Evolutionary conservation across 2,797 vertebrate species (phyloP).

Genomic region (Erithacus rubecula): DNA sequence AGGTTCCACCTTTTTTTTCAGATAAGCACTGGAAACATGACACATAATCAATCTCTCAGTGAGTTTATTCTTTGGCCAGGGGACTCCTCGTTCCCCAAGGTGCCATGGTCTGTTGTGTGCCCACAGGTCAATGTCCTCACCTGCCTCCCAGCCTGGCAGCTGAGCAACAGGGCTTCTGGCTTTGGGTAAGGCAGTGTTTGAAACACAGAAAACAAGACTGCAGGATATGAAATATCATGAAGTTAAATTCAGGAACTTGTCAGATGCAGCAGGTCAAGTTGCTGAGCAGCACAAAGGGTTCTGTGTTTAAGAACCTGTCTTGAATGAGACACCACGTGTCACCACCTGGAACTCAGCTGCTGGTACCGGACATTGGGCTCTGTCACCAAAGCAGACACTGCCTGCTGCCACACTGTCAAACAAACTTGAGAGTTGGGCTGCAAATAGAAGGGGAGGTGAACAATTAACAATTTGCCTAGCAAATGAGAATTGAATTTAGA

Average conservation of each 20-base stretch:
- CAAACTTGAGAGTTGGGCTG: not conserved
- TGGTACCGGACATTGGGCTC: not conserved
- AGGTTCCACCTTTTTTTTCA: not conserved
- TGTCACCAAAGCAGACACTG: not conserved
- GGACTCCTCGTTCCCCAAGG: not conserved
- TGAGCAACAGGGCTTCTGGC: not conserved
- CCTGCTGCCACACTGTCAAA: not conserved
- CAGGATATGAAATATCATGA: not conserved
- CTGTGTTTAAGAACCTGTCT: not conserved
- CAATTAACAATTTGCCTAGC: not conserved
- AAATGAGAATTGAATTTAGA: not conserved
- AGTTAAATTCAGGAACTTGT: not conserved
- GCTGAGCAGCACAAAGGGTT: not conserved
- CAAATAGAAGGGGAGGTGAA: not conserved
- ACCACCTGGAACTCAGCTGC: not conserved
- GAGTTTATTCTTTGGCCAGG: not conserved
- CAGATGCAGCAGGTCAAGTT: not conserved
- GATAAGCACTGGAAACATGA: not conserved
- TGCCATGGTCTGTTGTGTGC: not conserved
- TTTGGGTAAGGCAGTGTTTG: not conserved
- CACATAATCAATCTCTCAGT: accelerated
- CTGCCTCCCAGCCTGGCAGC: not conserved
- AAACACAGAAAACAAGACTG: not conserved
- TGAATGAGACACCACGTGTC: not conserved
- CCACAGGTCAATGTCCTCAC: not conserved